Conservation (phyloP, 1,140 invertebrate genomes). For the Lepidurus apus region DNA sequence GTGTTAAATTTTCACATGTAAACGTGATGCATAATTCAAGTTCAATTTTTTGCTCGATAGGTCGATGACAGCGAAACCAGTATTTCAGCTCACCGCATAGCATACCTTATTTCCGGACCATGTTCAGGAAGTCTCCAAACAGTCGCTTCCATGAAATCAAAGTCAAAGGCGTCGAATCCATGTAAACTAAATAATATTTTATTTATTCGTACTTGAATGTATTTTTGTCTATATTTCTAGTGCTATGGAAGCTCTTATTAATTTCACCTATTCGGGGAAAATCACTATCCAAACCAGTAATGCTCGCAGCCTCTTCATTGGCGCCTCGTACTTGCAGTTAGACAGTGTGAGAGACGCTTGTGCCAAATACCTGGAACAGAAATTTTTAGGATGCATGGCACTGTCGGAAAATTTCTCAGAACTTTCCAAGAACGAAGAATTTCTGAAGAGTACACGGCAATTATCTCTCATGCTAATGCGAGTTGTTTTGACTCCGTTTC, state of each 20-base stretch:
- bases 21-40: background rate
- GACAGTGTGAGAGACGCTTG: too few species aligned
- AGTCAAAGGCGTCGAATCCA: conserved; percentile 72
- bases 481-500: too few species aligned
- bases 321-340: too few species aligned
- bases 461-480: too few species aligned
- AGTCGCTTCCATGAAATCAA: conserved; percentile 74
- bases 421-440: conserved; percentile 72
- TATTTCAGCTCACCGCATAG: conserved; percentile 77
- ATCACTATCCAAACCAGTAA: too few species aligned
- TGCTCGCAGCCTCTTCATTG: too few species aligned
- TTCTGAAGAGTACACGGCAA: conserved; percentile 47
- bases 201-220: too few species aligned
- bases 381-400: conserved; percentile 61
- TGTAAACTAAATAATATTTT: conserved; percentile 51
- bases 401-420: conserved; percentile 74
- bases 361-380: too few species aligned
- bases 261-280: too few species aligned
- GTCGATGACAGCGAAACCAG: conserved; percentile 61
- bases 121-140: conserved; percentile 92
- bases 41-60: conserved; percentile 46
- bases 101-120: conserved; percentile 86
- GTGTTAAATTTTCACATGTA: too few species aligned
- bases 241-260: too few species aligned
- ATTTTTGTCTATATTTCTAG: too few species aligned